These are phyloP conservation scores for Ochlodes sylvanus DNA, from an alignment of 2,888 invertebrate species.

Conservation along the genomic window DNA sequence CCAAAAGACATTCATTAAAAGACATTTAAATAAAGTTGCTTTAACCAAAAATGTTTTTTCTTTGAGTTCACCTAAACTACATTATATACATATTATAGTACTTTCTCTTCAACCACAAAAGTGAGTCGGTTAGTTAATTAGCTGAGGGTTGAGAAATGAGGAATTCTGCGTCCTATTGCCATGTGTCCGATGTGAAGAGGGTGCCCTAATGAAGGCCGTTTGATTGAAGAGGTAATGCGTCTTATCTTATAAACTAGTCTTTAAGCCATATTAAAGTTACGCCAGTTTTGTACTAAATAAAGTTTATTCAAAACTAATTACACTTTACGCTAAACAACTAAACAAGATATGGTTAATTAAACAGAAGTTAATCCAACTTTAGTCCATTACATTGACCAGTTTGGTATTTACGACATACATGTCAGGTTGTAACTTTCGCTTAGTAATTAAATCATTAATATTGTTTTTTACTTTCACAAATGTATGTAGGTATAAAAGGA, in stretches of 20 bases:
- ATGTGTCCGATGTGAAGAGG: constrained; percentile 59
- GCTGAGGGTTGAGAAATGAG: constrained; percentile 67
- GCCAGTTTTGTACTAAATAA: not conserved
- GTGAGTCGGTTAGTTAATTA: constrained; percentile 64
- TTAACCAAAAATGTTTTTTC: not conserved
- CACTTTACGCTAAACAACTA: not conserved
- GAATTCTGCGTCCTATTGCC: constrained; percentile 57
- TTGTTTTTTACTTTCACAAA: too few relatives aligned
- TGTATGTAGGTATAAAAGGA: too few relatives aligned
- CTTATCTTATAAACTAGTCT: constrained; percentile 14
- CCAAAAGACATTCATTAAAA: constrained; percentile 23
- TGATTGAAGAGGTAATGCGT: constrained; percentile 59
- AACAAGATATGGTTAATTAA: not conserved
- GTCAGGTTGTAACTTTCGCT: too few relatives aligned
- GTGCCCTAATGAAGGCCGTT: constrained; percentile 63
- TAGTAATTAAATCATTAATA: too few relatives aligned
- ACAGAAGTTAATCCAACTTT: too few relatives aligned
- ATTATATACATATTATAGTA: constrained; percentile 5
- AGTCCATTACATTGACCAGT: too few relatives aligned
- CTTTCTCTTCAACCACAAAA: constrained; percentile 39
- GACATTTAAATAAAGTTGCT: constrained; percentile 21
- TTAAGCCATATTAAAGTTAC: not conserved
- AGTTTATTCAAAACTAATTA: not conserved
- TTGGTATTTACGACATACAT: too few relatives aligned
- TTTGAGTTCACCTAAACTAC: not conserved